Conservation (phyloP, 2,888 invertebrate species). For the Masnerella sp. region DNA sequence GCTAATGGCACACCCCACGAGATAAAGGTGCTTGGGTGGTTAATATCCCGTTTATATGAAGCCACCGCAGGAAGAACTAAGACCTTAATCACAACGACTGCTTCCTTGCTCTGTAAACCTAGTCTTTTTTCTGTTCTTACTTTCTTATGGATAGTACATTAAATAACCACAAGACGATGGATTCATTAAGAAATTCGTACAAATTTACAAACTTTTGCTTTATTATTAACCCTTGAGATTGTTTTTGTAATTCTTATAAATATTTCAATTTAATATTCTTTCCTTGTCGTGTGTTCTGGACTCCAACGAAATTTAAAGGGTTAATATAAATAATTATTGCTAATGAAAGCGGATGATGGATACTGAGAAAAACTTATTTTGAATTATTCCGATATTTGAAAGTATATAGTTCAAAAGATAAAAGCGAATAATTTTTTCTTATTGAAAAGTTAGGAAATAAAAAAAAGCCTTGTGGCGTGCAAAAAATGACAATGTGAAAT, state of each 20-base stretch:
- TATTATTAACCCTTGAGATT: background rate
- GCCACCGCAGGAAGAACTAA: conserved; percentile 41
- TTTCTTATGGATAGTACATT: conserved; percentile 29
- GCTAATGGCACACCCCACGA: conserved; percentile 63
- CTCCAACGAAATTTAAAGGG: too few species aligned
- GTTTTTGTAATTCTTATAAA: background rate
- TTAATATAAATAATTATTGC: too few species aligned
- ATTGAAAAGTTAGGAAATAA: conserved; percentile 5
- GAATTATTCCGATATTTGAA: too few species aligned
- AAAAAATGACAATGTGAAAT: conserved; percentile 27
- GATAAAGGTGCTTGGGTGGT: conserved; percentile 55
- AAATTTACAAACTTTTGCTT: background rate
- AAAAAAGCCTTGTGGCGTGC: background rate
- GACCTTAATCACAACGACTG: conserved; percentile 51
- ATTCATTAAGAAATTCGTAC: conserved; percentile 1
- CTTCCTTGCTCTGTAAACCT: conserved; percentile 46
- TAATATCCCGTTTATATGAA: conserved; percentile 57
- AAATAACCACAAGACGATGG: conserved; percentile 40
- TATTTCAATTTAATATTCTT: too few species aligned
- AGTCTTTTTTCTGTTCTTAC: conserved; percentile 31
- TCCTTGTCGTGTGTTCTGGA: too few species aligned
- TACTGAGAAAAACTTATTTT: too few species aligned
- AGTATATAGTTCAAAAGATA: too few species aligned
- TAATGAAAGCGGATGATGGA: too few species aligned
- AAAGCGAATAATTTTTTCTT: background rate